A percentile compares a stretch with the other conserved stretches of the same genome.
Conservation (phyloP, 2,888 invertebrate genomes). For the Lepidochitona cinerea region DNA sequence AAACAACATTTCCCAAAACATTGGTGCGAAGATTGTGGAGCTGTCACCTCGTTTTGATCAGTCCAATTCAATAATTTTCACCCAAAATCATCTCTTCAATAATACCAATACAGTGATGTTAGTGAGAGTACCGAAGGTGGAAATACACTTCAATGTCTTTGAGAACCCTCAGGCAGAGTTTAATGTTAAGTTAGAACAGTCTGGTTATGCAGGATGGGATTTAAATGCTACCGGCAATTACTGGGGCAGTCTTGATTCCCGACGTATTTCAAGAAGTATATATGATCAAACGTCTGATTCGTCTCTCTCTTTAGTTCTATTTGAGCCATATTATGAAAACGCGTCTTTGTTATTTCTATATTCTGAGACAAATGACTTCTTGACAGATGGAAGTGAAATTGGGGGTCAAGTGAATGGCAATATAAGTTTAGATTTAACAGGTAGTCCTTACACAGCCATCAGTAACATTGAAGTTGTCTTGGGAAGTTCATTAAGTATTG, state of each 20-base stretch:
- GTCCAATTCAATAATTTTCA: not conserved
- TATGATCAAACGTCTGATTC: constrained; percentile 25
- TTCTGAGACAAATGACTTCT: constrained; percentile 16
- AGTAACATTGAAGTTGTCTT: constrained; percentile 23
- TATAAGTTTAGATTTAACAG: constrained; percentile 3
- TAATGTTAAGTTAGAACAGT: constrained; percentile 11
- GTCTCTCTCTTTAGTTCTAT: constrained; percentile 15
- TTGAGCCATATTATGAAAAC: constrained; percentile 26
- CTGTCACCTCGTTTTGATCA: not conserved
- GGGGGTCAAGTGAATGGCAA: constrained; percentile 24
- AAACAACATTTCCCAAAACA: not conserved
- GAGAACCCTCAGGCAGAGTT: constrained; percentile 21
- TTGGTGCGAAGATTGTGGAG: not conserved
- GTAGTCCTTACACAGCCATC: constrained; percentile 26
- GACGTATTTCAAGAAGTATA: constrained; percentile 18
- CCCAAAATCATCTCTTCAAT: constrained; percentile 2
- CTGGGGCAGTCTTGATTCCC: constrained; percentile 28
- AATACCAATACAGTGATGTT: constrained; percentile 20
- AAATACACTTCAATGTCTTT: constrained; percentile 26
- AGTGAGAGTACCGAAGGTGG: constrained; percentile 7
- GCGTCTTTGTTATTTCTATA: constrained; percentile 19
- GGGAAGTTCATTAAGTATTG: constrained; percentile 15
- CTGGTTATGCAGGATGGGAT: not conserved
- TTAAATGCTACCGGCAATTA: constrained; percentile 32
- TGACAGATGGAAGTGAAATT: constrained; percentile 19